Percentiles rank a stretch among this genome's conserved stretches.
Conservation (phyloP, 1,140 invertebrate genomes). For the Drusus annulatus region DNA sequence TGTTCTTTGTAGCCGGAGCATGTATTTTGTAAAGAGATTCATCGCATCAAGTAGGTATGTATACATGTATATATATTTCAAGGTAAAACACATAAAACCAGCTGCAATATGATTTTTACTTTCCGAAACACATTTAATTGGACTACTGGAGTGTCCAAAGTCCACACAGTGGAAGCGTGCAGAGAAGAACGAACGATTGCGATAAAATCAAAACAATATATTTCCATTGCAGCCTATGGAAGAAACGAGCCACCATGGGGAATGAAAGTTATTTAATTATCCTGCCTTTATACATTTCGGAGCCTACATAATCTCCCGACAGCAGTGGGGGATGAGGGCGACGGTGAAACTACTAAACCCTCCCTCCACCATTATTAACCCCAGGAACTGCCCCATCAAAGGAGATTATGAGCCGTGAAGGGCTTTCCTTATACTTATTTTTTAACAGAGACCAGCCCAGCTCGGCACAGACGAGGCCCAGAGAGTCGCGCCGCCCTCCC, state of each 20-base stretch:
- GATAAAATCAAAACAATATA: neutral
- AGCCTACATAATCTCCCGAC: constrained; percentile 16
- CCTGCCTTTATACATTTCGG: constrained; percentile 23
- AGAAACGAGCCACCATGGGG: neutral
- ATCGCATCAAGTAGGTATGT: no score
- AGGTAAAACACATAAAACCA: no score
- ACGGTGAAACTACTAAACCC: constrained; percentile 51
- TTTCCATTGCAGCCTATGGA: neutral
- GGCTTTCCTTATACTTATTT: constrained; percentile 26
- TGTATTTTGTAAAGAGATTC: no score
- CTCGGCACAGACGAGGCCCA: neutral
- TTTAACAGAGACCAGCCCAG: neutral
- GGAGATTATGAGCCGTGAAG: constrained; percentile 59
- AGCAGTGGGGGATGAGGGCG: constrained; percentile 22
- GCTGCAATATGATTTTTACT: no score
- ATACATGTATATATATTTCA: no score
- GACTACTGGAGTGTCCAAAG: no score
- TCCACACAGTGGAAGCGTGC: neutral
- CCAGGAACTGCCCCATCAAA: constrained; percentile 58
- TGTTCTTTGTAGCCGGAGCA: no score
- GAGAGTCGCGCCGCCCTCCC: constrained; percentile 23
- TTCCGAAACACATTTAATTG: no score
- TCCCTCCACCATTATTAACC: constrained; percentile 55
- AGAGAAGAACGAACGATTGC: neutral
- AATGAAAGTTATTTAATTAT: constrained; percentile 35